A percentile compares a stretch with the other conserved stretches of the same genome.
Evolutionary conservation across 2,113 vertebrate genomes (phyloP).

Genomic region (Vulpes vulpes): DNA sequence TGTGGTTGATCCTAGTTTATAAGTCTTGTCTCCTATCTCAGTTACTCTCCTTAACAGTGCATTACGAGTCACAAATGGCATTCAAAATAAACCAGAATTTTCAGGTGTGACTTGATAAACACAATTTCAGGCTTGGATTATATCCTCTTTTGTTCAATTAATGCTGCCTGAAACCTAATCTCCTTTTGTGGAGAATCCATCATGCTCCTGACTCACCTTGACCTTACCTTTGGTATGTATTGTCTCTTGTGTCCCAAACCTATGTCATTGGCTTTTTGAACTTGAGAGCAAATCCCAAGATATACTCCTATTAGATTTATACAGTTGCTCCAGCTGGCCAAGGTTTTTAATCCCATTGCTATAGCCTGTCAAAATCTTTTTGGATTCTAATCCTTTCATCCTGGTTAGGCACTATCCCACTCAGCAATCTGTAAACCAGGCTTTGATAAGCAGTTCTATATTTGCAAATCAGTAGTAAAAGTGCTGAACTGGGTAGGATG

Average conservation of each 20-base stretch:
- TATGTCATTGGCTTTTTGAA: conserved; percentile 49
- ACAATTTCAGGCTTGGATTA: conserved; percentile 57
- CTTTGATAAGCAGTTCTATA: background rate
- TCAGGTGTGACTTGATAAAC: conserved; percentile 43
- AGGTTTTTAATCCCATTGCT: background rate
- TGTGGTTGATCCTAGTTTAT: conserved; percentile 3
- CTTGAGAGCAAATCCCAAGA: conserved; percentile 56
- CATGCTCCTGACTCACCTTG: conserved; percentile 43
- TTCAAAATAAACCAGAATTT: conserved; percentile 47
- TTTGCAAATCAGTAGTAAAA: background rate
- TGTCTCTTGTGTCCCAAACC: conserved; percentile 19
- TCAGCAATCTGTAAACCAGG: background rate
- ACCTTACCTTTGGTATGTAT: conserved; percentile 27
- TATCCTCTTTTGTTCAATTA: conserved; percentile 69
- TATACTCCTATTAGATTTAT: conserved; percentile 17
- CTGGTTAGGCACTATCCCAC: background rate
- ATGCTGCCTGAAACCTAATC: conserved; percentile 46
- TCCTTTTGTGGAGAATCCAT: background rate
- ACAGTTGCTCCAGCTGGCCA: background rate
- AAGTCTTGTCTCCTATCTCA: background rate
- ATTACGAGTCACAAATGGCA: background rate
- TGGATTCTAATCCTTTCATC: conserved; percentile 32
- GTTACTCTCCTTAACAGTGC: background rate
- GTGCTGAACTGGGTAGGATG: background rate
- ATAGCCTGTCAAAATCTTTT: background rate